Conservation (phyloP, 2,113 vertebrate genomes). For the Callithrix jacchus region DNA sequence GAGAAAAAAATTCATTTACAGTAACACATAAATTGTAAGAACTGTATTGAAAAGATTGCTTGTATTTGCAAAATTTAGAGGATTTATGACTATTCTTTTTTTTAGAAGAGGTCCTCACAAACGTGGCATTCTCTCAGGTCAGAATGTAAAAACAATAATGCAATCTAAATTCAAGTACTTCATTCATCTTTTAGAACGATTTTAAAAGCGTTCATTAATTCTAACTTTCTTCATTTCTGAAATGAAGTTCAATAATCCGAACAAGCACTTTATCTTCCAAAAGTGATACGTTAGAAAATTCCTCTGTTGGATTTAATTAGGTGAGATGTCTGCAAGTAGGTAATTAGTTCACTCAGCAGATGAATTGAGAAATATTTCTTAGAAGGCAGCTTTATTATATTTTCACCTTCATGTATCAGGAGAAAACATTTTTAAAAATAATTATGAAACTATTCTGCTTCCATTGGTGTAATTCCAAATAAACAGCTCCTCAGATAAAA, state of each 20-base stretch:
- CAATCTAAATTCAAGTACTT: not conserved
- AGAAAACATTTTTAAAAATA: not conserved
- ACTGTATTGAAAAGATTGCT: not conserved
- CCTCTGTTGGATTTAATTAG: slow-evolving; percentile 52
- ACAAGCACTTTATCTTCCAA: slow-evolving; percentile 42
- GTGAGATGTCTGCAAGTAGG: not conserved
- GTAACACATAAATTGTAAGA: not conserved
- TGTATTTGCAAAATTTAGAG: not conserved
- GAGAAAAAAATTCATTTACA: not conserved
- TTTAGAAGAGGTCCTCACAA: not conserved
- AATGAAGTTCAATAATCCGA: slow-evolving; percentile 24
- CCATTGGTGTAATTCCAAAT: not conserved
- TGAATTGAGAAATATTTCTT: slow-evolving; percentile 22
- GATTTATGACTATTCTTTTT: not conserved
- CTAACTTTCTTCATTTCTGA: slow-evolving; percentile 33
- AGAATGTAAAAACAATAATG: not conserved
- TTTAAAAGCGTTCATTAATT: slow-evolving; percentile 23
- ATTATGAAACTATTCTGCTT: not conserved
- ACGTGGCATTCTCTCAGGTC: not conserved
- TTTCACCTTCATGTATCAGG: not conserved
- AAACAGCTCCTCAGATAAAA: not conserved
- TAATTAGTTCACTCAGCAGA: slow-evolving; percentile 50
- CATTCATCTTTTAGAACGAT: not conserved
- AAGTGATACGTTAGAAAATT: not conserved
- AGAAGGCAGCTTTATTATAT: slow-evolving; percentile 46